phyloP scores from a whole-genome alignment of 2,113 vertebrate genomes.

The Ceratotherium simum region DNA sequence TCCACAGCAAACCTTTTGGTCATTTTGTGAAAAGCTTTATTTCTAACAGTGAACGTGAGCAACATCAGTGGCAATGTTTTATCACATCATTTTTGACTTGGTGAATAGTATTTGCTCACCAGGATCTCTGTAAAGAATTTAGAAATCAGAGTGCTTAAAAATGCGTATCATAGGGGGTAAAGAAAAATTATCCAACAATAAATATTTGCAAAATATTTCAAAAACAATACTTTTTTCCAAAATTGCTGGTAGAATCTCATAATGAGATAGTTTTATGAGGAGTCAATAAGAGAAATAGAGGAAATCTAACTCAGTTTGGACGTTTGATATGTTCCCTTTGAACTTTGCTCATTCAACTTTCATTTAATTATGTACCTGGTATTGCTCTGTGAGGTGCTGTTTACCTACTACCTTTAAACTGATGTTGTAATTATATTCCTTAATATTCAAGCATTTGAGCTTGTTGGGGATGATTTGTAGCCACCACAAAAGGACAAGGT shows the following conservation, averaged over 20 bases:
- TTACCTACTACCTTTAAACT: slow-evolving; percentile 9
- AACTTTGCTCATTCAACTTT: neutral
- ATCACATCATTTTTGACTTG: neutral
- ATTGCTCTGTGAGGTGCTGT: neutral
- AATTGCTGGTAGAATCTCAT: neutral
- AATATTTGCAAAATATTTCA: neutral
- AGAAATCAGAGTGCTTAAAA: neutral
- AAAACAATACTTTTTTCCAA: neutral
- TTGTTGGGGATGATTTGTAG: slow-evolving; percentile 71
- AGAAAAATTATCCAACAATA: neutral
- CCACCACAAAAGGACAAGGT: slow-evolving; percentile 76
- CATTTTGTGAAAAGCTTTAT: neutral
- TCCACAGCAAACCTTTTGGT: rapidly evolving
- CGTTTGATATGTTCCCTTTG: slow-evolving; percentile 48
- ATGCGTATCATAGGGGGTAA: neutral
- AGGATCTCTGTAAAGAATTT: neutral
- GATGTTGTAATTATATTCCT: slow-evolving; percentile 75
- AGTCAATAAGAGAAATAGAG: neutral
- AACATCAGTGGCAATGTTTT: neutral
- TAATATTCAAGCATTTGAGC: slow-evolving; percentile 75
- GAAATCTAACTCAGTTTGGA: neutral
- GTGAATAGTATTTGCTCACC: neutral
- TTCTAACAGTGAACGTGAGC: neutral
- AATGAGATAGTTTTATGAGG: neutral
- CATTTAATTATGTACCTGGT: neutral